Evolutionary conservation across 1,140 invertebrate species (phyloP).

Genomic region (Myzus persicae): DNA sequence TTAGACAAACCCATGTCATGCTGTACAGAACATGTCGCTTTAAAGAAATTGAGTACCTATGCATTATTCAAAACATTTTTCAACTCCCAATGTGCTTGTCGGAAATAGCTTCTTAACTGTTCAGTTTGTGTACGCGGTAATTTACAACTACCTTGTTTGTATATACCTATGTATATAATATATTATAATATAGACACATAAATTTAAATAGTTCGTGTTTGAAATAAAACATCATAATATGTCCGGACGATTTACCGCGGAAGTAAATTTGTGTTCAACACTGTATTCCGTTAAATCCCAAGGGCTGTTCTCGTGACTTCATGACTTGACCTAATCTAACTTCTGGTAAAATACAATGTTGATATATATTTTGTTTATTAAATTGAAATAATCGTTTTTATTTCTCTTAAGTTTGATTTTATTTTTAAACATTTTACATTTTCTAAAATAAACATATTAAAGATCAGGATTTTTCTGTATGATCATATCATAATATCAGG

Average conservation of each 20-base stretch:
- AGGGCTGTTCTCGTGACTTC: neutral
- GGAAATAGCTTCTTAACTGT: neutral
- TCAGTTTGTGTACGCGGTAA: neutral
- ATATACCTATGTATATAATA: neutral
- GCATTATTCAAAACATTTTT: neutral
- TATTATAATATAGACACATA: neutral
- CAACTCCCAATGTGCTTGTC: neutral
- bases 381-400: neutral
- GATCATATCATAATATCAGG: no score
- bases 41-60: neutral
- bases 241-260: neutral
- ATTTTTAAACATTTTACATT: neutral
- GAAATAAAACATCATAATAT: neutral
- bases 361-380: neutral
- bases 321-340: neutral
- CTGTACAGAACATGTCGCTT: neutral
- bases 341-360: neutral
- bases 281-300: neutral
- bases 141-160: neutral
- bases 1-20: neutral
- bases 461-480: no score
- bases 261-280: neutral
- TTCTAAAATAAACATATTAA: neutral
- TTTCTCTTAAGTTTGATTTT: neutral
- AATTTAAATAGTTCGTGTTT: neutral